A percentile compares a stretch with the other conserved stretches of the same genome.
These are phyloP conservation scores for Cepphus grylle DNA, from an alignment of 2,113 vertebrate species.

Conservation along the genomic window DNA sequence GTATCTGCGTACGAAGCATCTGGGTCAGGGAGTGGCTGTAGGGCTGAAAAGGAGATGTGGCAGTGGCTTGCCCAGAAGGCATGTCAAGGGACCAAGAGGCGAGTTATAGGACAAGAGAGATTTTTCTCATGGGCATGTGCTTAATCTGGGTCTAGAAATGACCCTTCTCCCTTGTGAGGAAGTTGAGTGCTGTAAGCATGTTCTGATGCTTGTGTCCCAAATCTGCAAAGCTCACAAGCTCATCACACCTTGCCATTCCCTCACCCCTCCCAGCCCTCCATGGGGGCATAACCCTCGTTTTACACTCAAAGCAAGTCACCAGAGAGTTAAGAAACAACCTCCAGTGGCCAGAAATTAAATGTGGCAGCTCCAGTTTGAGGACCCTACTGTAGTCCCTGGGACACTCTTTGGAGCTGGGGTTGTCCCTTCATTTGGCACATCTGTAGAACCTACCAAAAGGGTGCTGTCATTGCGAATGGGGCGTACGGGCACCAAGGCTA, in stretches of 20 bases:
- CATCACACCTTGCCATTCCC: not conserved
- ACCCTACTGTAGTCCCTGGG: not conserved
- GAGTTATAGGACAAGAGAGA: not conserved
- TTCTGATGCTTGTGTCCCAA: not conserved
- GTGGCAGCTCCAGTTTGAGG: not conserved
- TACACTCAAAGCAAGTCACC: not conserved
- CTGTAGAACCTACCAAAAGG: not conserved
- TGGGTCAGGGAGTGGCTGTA: not conserved
- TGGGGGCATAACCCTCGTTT: not conserved
- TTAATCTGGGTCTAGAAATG: not conserved
- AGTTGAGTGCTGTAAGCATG: too few relatives aligned
- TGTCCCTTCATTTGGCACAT: not conserved
- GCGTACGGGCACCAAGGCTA: rapidly evolving
- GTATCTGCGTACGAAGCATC: rapidly evolving
- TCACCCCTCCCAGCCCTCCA: not conserved
- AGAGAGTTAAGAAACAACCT: not conserved
- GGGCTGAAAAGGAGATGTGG: not conserved
- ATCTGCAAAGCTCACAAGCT: not conserved
- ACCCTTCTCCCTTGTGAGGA: not conserved
- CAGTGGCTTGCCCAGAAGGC: not conserved
- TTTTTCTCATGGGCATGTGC: not conserved
- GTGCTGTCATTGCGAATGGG: rapidly evolving
- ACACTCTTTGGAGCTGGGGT: not conserved
- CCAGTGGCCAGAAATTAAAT: not conserved
- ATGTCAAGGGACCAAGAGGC: not conserved